Percentiles rank a stretch among this genome's conserved stretches.
These are phyloP conservation scores for Andrena bicolor DNA, from an alignment of 2,888 invertebrate genomes.

Conservation along the genomic window DNA sequence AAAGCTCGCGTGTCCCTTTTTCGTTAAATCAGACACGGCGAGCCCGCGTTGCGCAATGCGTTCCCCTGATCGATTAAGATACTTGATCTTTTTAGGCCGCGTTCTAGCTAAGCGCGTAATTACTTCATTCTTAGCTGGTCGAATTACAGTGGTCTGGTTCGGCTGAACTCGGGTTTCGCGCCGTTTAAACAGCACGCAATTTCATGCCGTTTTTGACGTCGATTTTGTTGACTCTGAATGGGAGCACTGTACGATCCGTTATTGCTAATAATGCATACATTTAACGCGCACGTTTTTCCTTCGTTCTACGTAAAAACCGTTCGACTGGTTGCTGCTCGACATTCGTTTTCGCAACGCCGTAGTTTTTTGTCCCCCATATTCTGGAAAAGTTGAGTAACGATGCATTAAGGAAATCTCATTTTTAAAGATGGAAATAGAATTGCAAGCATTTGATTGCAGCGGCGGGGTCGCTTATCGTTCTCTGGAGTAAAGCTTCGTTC, in stretches of 20 bases:
- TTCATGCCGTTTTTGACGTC: constrained; percentile 5
- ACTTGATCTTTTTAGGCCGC: constrained; percentile 36
- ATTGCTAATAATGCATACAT: not conserved
- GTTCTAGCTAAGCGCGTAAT: constrained; percentile 30
- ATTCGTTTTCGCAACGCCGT: not conserved
- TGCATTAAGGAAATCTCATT: not conserved
- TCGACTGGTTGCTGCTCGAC: not conserved
- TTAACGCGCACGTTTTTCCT: not conserved
- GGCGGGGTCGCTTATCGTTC: no score
- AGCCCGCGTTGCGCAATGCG: constrained; percentile 18
- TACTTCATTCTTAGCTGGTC: constrained; percentile 32
- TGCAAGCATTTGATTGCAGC: no score
- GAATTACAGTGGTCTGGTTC: constrained; percentile 37
- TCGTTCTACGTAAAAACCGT: not conserved
- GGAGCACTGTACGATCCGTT: not conserved
- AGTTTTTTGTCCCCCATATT: not conserved
- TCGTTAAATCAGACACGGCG: constrained; percentile 5
- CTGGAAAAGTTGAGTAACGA: not conserved
- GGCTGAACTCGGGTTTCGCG: constrained; percentile 3
- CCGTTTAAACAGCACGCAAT: not conserved
- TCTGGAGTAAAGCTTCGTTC: not conserved
- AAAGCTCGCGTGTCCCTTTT: not conserved
- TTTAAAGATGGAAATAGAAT: not conserved
- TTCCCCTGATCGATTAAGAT: constrained; percentile 28
- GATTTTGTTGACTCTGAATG: not conserved